A percentile compares a stretch with the other conserved stretches of the same genome.
Conservation (phyloP, 2,888 invertebrate species). For the Diarsia dahlii region DNA sequence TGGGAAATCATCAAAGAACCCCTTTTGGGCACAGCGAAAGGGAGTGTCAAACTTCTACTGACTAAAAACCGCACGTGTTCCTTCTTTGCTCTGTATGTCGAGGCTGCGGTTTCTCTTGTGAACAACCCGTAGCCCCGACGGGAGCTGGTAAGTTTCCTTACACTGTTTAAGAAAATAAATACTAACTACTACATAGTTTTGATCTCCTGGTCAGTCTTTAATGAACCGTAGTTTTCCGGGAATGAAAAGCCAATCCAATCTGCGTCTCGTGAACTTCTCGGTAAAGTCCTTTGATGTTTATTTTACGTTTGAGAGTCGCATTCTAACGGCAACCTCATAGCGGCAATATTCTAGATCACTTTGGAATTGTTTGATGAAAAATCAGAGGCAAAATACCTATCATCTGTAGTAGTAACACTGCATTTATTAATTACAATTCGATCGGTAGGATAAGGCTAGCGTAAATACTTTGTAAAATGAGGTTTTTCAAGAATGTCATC, state of each 20-base stretch:
- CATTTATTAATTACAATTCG: neutral
- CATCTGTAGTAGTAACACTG: neutral
- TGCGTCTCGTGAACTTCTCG: neutral
- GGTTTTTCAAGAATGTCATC: neutral
- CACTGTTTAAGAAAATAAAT: neutral
- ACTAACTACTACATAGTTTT: neutral
- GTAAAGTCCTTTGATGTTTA: neutral
- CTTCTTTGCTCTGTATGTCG: too few species aligned
- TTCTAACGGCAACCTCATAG: neutral
- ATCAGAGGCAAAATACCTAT: neutral
- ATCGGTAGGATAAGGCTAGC: neutral
- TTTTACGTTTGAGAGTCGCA: neutral
- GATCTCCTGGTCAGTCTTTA: neutral
- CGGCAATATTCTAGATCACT: neutral
- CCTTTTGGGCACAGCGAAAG: too few species aligned
- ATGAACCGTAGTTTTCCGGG: neutral
- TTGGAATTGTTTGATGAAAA: neutral
- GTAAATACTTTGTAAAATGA: neutral
- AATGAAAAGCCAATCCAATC: neutral
- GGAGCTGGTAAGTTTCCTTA: slow-evolving; percentile 78
- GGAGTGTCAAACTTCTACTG: too few species aligned
- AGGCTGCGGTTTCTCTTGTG: too few species aligned
- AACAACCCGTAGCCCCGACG: too few species aligned
- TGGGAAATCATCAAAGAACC: too few species aligned
- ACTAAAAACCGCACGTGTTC: too few species aligned